Percentiles rank a stretch among this genome's conserved stretches.
These are phyloP conservation scores for Gambusia holbrooki DNA, from an alignment of 2,113 vertebrate species.

Conservation along the genomic window DNA sequence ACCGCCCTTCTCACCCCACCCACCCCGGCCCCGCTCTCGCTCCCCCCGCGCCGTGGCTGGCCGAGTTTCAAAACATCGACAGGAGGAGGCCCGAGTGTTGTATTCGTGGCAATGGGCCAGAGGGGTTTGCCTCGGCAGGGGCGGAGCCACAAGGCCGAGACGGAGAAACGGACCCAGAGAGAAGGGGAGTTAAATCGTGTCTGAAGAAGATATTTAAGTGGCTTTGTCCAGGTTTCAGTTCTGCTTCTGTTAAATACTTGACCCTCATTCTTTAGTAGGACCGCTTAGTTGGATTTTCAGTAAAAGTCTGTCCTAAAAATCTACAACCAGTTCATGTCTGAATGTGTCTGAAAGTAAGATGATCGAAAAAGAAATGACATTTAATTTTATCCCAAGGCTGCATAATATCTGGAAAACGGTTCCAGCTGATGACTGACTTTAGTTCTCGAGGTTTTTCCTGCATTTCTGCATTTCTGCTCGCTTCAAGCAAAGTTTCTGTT, in stretches of 20 bases:
- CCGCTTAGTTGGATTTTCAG: no score
- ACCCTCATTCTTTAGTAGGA: neutral
- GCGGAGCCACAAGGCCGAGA: slow-evolving; percentile 12
- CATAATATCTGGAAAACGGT: no score
- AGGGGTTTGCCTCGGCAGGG: slow-evolving; percentile 42
- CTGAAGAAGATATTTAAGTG: slow-evolving; percentile 10
- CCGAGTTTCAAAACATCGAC: slow-evolving; percentile 72
- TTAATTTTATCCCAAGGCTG: no score
- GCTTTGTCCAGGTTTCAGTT: neutral
- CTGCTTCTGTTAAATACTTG: neutral
- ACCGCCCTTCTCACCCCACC: slow-evolving; percentile 51
- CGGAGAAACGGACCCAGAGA: slow-evolving; percentile 5
- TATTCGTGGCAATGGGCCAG: slow-evolving; percentile 66
- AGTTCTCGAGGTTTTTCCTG: neutral
- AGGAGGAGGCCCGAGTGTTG: slow-evolving; percentile 53
- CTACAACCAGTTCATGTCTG: no score
- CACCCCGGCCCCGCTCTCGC: slow-evolving; percentile 60
- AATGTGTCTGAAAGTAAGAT: no score
- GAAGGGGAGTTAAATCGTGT: slow-evolving; percentile 12
- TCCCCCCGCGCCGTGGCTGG: slow-evolving; percentile 55
- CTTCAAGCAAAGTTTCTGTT: neutral
- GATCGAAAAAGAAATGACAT: no score
- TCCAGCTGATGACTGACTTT: neutral
- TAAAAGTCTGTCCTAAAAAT: no score
- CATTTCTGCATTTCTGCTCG: neutral